phyloP scores from a whole-genome alignment of 1,140 invertebrate genomes.

The Leptoteleia sp. region DNA sequence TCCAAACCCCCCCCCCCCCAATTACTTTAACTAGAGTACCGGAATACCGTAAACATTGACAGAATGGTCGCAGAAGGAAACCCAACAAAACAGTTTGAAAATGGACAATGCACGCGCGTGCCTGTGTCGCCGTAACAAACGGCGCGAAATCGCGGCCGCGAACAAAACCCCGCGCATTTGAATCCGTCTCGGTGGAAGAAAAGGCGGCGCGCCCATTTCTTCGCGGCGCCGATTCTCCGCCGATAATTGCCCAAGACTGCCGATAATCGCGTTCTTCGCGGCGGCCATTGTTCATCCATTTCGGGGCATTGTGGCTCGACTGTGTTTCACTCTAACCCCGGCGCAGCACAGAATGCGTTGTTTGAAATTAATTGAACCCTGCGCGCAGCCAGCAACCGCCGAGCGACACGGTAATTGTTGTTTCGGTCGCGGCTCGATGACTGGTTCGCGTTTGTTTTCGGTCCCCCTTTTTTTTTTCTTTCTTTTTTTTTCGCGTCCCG shows the following conservation, averaged over 20 bases:
- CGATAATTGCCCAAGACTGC: conserved; percentile 44
- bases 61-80: too few relatives aligned
- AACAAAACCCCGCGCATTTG: conserved; percentile 25
- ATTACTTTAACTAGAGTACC: too few relatives aligned
- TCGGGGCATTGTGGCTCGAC: conserved; percentile 38
- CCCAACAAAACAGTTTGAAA: too few relatives aligned
- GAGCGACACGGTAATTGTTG: conserved; percentile 65
- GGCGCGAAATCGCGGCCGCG: too few relatives aligned
- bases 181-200: conserved; percentile 44
- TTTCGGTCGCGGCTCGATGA: conserved; percentile 67
- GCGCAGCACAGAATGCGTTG: conserved; percentile 42
- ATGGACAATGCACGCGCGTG: too few relatives aligned
- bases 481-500: conserved; percentile 52
- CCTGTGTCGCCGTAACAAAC: too few relatives aligned
- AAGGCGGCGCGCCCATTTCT: conserved; percentile 32
- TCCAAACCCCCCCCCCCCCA: too few relatives aligned
- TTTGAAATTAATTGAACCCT: conserved; percentile 63
- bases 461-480: not conserved
- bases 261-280: conserved; percentile 31
- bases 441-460: conserved; percentile 20
- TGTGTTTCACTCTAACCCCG: conserved; percentile 17
- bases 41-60: too few relatives aligned
- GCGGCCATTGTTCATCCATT: conserved; percentile 38
- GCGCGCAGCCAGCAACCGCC: conserved; percentile 20
- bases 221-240: conserved; percentile 15